Percentiles rank a stretch among this genome's conserved stretches.
phyloP scores from a whole-genome alignment of 2,797 vertebrate genomes.

The Borostomias antarcticus region DNA sequence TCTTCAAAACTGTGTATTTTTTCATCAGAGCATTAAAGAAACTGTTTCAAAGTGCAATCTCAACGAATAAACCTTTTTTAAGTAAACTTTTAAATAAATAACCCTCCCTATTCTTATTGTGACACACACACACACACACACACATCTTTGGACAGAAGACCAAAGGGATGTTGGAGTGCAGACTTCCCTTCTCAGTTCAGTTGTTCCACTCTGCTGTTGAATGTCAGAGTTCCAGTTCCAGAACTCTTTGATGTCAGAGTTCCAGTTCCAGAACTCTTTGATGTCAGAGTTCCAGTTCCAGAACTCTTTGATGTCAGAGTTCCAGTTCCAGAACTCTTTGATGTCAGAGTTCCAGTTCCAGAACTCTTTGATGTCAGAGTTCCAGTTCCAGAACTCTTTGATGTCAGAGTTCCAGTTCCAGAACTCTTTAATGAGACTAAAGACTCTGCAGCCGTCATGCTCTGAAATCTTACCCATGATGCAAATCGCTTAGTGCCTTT shows the following conservation, averaged over 20 bases:
- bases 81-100: conserved; percentile 39
- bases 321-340: not conserved
- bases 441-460: conserved; percentile 74
- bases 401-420: conserved; percentile 64
- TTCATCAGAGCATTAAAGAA: conserved; percentile 43
- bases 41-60: conserved; percentile 65
- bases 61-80: conserved; percentile 68
- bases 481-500: conserved; percentile 77
- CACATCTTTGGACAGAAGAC: not conserved
- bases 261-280: conserved; percentile 59
- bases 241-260: conserved; percentile 3
- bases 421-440: conserved; percentile 78
- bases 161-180: not conserved
- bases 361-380: conserved; percentile 3
- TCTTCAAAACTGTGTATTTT: conserved; percentile 36
- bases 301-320: conserved; percentile 42
- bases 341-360: not conserved
- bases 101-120: conserved; percentile 15
- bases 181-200: too few relatives aligned
- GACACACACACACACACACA: not conserved
- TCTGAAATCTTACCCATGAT: conserved; percentile 77
- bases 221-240: not conserved
- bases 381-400: conserved; percentile 59
- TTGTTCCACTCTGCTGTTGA: too few relatives aligned
- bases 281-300: conserved; percentile 64